Percentiles rank a stretch among this genome's conserved stretches.
phyloP scores from a whole-genome alignment of 2,888 invertebrate genomes.

The Pogonocherus hispidulus region DNA sequence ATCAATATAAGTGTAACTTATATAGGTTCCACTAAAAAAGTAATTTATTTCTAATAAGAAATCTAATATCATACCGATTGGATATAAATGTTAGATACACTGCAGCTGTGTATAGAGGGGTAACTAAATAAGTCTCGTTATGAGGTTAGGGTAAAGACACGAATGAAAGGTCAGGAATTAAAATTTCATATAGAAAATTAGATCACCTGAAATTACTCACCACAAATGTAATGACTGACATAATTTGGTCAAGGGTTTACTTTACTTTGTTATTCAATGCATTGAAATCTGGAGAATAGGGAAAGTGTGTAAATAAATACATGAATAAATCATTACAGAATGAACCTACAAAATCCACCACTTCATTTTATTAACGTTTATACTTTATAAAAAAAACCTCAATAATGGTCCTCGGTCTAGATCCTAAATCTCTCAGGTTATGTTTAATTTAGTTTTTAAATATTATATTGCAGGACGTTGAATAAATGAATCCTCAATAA shows the following conservation, averaged over 20 bases:
- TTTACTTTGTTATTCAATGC: too few species aligned
- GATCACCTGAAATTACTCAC: conserved; percentile 36
- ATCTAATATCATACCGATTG: conserved; percentile 51
- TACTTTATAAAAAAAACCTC: too few species aligned
- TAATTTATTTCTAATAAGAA: conserved; percentile 49
- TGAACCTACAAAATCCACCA: too few species aligned
- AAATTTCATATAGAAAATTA: conserved; percentile 47
- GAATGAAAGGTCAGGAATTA: conserved; percentile 49
- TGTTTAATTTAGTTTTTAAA: too few species aligned
- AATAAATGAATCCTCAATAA: too few species aligned
- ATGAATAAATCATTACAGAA: too few species aligned
- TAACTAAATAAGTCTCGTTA: conserved; percentile 28
- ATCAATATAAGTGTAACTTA: conserved; percentile 33
- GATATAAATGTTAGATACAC: conserved; percentile 43
- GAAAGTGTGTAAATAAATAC: too few species aligned
- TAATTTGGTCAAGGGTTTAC: conserved; percentile 46
- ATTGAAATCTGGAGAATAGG: too few species aligned
- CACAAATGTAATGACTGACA: conserved; percentile 40
- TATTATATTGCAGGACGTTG: too few species aligned
- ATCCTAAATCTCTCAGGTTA: too few species aligned
- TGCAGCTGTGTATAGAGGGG: conserved; percentile 41
- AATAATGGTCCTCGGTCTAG: too few species aligned
- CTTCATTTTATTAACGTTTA: too few species aligned
- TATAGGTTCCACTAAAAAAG: conserved; percentile 42
- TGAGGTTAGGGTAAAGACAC: conserved; percentile 30